Conservation (phyloP, 2,888 invertebrate species). For the Oscheius sp. region DNA sequence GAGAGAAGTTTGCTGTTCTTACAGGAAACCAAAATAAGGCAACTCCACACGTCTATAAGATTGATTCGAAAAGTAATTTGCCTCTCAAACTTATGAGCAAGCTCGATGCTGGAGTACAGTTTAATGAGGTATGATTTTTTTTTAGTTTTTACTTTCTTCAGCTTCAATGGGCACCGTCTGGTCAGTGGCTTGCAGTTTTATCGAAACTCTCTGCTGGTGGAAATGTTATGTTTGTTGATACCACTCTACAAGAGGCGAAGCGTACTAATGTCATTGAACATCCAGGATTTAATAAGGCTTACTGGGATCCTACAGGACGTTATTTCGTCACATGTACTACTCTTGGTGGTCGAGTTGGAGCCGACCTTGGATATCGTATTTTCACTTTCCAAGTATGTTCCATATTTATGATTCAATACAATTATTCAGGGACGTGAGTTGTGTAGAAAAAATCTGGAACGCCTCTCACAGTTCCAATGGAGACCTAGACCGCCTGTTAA, state of each 20-base stretch:
- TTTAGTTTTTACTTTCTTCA: slow-evolving; percentile 73
- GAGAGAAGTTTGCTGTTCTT: slow-evolving; percentile 93
- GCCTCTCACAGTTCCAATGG: slow-evolving; percentile 94
- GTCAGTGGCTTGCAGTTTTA: slow-evolving; percentile 73
- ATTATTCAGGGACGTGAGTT: slow-evolving; percentile 74
- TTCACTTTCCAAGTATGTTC: slow-evolving; percentile 86
- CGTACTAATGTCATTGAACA: slow-evolving; percentile 58
- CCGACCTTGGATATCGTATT: slow-evolving; percentile 87
- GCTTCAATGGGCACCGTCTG: slow-evolving; percentile 73
- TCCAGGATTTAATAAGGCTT: slow-evolving; percentile 75
- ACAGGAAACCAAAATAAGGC: slow-evolving; percentile 77
- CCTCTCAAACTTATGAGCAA: slow-evolving; percentile 61
- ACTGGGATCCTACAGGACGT: slow-evolving; percentile 99
- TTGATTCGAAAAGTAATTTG: slow-evolving; percentile 62
- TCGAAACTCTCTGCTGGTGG: slow-evolving; percentile 62
- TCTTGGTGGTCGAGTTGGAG: slow-evolving; percentile 79
- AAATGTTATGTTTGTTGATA: slow-evolving; percentile 67
- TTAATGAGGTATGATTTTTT: slow-evolving; percentile 71
- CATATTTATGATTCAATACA: background rate
- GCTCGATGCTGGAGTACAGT: slow-evolving; percentile 63
- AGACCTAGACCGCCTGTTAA: slow-evolving; percentile 89
- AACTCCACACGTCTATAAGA: slow-evolving; percentile 63
- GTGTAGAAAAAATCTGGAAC: slow-evolving; percentile 85
- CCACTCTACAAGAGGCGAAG: slow-evolving; percentile 59
- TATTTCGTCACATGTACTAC: slow-evolving; percentile 94